These are phyloP conservation scores for Drosophila rubida DNA, from an alignment of 2,888 invertebrate genomes.

Conservation along the genomic window DNA sequence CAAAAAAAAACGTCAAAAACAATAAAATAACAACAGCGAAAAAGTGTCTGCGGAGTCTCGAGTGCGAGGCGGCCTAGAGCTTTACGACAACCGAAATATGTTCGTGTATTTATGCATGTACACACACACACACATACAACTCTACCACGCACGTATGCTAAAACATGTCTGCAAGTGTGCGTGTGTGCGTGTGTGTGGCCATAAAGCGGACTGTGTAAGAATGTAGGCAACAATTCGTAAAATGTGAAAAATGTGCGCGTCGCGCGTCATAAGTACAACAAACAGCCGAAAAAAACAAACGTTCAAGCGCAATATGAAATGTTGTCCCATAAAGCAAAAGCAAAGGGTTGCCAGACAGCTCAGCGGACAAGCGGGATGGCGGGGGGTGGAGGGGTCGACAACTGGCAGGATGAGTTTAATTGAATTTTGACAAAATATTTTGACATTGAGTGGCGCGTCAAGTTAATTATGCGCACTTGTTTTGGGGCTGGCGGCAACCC, in stretches of 20 bases:
- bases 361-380: neutral
- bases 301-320: slow-evolving; percentile 41
- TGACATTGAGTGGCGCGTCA: too few species aligned
- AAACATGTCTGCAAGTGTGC: neutral
- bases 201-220: slow-evolving; percentile 50
- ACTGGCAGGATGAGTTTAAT: neutral
- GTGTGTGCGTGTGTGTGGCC: neutral
- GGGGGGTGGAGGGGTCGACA: neutral
- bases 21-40: neutral
- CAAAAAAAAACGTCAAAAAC: neutral
- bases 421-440: neutral
- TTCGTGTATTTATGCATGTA: slow-evolving; percentile 16
- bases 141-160: neutral
- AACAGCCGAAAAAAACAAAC: slow-evolving; percentile 25
- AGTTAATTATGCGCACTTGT: too few species aligned
- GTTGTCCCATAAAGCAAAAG: slow-evolving; percentile 23
- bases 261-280: slow-evolving; percentile 29
- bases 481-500: neutral
- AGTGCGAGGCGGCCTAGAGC: slow-evolving; percentile 26
- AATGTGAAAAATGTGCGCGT: slow-evolving; percentile 40
- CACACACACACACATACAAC: neutral
- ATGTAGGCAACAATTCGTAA: slow-evolving; percentile 41
- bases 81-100: slow-evolving; percentile 56
- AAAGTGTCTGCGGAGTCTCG: slow-evolving; percentile 27
- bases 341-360: slow-evolving; percentile 32